Conservation (phyloP, 2,888 invertebrate species). For the Microctonus hyperodae region DNA sequence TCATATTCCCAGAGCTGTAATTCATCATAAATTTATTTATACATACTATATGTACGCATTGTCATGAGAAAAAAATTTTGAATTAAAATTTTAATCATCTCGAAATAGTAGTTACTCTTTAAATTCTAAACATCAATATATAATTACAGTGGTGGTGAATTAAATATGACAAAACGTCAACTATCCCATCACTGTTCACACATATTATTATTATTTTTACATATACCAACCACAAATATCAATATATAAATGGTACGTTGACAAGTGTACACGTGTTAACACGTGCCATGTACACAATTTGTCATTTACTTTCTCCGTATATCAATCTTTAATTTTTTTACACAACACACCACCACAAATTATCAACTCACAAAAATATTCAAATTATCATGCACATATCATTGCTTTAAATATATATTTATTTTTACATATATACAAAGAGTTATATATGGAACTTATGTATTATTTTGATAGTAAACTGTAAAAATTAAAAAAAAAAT, state of each 20-base stretch:
- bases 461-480: no score
- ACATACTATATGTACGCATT: background rate
- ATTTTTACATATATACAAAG: no score
- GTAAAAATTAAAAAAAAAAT: no score
- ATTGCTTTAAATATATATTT: no score
- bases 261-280: constrained; percentile 39
- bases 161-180: constrained; percentile 44
- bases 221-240: constrained; percentile 6
- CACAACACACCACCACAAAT: no score
- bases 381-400: no score
- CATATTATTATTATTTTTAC: constrained; percentile 35
- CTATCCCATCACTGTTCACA: constrained; percentile 47
- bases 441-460: no score
- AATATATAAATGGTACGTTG: constrained; percentile 18
- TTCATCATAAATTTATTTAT: background rate
- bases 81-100: background rate
- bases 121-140: background rate
- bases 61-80: background rate
- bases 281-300: constrained; percentile 31
- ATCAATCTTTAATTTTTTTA: background rate
- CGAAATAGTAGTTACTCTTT: background rate
- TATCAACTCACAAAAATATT: no score
- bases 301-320: background rate
- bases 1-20: background rate
- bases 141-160: background rate